phyloP scores from a whole-genome alignment of 1,140 invertebrate genomes.

The Penaeus vannamei region DNA sequence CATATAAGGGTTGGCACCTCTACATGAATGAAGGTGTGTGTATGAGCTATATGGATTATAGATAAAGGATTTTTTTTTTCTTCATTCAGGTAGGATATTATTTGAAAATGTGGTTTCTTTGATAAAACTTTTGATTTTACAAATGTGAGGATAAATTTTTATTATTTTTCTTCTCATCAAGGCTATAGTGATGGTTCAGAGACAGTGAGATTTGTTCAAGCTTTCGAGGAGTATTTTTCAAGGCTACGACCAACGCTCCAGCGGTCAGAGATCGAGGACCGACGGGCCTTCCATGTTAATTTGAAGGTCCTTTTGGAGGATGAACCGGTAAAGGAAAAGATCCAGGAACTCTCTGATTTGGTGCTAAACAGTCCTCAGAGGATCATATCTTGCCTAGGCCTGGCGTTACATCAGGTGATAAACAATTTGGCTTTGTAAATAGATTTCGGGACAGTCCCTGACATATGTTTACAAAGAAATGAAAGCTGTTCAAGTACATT shows the following conservation, averaged over 20 bases:
- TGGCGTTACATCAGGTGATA: conserved; percentile 62
- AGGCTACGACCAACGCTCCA: neutral
- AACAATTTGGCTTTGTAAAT: neutral
- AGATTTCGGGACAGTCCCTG: neutral
- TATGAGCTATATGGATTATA: no score
- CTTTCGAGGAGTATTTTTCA: conserved; percentile 42
- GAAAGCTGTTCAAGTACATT: no score
- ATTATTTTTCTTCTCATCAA: neutral
- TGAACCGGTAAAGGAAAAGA: conserved; percentile 29
- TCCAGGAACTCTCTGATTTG: conserved; percentile 26
- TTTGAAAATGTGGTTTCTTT: no score
- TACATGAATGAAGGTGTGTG: conserved; percentile 55
- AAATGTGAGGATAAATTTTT: no score
- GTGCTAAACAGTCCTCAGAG: conserved; percentile 42
- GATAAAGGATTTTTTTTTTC: neutral
- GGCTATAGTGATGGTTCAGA: conserved; percentile 51
- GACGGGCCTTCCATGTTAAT: conserved; percentile 33
- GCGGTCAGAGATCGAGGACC: conserved; percentile 45
- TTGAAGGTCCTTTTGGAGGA: conserved; percentile 32
- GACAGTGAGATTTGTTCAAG: conserved; percentile 29
- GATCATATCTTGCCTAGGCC: conserved; percentile 57
- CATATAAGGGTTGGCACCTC: conserved; percentile 50
- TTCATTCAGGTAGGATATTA: neutral
- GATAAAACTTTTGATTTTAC: no score
- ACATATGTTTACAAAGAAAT: no score